A percentile compares a stretch with the other conserved stretches of the same genome.
Evolutionary conservation across 2,888 invertebrate genomes (phyloP).

Genomic region (Helobdella robusta): DNA sequence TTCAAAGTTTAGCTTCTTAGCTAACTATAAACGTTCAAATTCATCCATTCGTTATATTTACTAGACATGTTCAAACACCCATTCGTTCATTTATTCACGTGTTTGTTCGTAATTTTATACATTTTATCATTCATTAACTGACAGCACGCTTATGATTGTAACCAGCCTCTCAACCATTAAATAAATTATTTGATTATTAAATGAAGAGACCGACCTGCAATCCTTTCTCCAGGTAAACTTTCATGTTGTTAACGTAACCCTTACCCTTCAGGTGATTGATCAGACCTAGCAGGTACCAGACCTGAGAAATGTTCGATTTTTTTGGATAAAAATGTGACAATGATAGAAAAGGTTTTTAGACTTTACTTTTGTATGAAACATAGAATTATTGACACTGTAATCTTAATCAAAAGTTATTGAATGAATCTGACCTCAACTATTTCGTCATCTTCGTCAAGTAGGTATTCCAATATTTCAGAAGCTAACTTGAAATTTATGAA

Average conservation of each 20-base stretch:
- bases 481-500: no score
- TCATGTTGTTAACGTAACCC: conserved; percentile 47
- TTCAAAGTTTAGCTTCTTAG: conserved; percentile 41
- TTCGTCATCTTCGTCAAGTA: conserved; percentile 51
- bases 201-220: conserved; percentile 43
- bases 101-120: no score
- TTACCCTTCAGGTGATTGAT: conserved; percentile 48
- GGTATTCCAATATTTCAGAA: conserved; percentile 47
- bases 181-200: no score
- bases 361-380: background rate
- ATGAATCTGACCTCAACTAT: conserved; percentile 41
- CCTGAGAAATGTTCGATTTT: no score
- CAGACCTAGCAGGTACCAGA: conserved; percentile 52
- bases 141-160: no score
- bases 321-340: no score
- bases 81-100: no score
- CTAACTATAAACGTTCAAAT: no score
- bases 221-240: conserved; percentile 48
- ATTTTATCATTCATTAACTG: no score
- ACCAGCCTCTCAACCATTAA: no score
- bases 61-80: no score
- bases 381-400: background rate
- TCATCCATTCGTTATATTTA: no score
- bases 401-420: background rate
- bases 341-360: background rate